Evolutionary conservation across 2,888 invertebrate genomes (phyloP).

Genomic region (Drosophila siamana): DNA sequence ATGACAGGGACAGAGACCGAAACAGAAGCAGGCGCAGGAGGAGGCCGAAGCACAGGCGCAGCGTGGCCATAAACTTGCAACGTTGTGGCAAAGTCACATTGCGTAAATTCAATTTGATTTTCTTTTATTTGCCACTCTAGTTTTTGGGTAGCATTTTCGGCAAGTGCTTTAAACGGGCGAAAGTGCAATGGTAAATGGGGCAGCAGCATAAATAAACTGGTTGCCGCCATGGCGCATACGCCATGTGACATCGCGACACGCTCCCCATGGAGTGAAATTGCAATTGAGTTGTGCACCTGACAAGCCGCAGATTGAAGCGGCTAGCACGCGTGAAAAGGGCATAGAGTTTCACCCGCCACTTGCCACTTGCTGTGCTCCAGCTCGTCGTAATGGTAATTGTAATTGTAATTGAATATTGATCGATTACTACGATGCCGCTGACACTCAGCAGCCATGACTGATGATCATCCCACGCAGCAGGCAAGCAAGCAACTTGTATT

Average conservation of each 20-base stretch:
- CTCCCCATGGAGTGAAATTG: constrained; percentile 34
- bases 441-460: constrained; percentile 63
- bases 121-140: neutral
- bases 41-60: neutral
- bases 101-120: constrained; percentile 61
- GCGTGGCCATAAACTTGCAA: constrained; percentile 54
- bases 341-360: neutral
- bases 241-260: constrained; percentile 22
- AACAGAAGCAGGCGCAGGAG: neutral
- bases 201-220: constrained; percentile 58
- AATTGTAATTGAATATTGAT: constrained; percentile 71
- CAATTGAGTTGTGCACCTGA: constrained; percentile 50
- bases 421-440: constrained; percentile 53
- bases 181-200: constrained; percentile 29
- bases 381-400: constrained; percentile 56
- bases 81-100: constrained; percentile 30
- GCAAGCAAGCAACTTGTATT: neutral
- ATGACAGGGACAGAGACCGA: constrained; percentile 30
- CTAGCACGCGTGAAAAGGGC: constrained; percentile 32
- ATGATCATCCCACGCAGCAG: constrained; percentile 38
- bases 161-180: constrained; percentile 11
- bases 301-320: constrained; percentile 32
- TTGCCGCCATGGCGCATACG: constrained; percentile 44
- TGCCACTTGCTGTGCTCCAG: constrained; percentile 19
- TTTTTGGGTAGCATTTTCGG: neutral